A percentile compares a stretch with the other conserved stretches of the same genome.
phyloP scores from a whole-genome alignment of 1,140 invertebrate species.

The Heliothis subflexa region DNA sequence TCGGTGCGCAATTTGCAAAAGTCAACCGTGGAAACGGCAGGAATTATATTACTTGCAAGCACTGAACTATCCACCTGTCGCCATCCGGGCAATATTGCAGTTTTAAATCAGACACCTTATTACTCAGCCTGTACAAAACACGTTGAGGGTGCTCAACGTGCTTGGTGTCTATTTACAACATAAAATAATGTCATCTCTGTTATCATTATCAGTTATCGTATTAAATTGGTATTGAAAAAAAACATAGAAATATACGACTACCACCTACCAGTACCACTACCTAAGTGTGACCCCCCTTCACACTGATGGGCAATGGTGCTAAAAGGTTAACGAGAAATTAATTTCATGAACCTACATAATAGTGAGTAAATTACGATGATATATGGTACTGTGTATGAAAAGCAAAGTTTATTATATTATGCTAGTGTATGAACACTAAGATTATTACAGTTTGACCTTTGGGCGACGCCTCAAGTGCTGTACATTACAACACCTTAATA shows the following conservation, averaged over 20 bases:
- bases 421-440: slow-evolving; percentile 43
- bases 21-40: slow-evolving; percentile 22
- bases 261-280: too few species aligned
- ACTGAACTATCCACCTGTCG: slow-evolving; percentile 15
- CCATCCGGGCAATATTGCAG: slow-evolving; percentile 33
- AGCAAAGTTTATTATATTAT: slow-evolving; percentile 28
- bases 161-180: slow-evolving; percentile 21
- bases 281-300: background rate
- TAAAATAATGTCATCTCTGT: slow-evolving; percentile 28
- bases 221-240: background rate
- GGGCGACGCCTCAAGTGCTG: slow-evolving; percentile 48
- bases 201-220: slow-evolving; percentile 4
- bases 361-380: slow-evolving; percentile 34
- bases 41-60: slow-evolving; percentile 10
- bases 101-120: slow-evolving; percentile 39
- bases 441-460: slow-evolving; percentile 61
- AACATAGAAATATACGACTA: too few species aligned
- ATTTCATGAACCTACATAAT: slow-evolving; percentile 29
- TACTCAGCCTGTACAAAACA: slow-evolving; percentile 16
- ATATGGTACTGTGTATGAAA: slow-evolving; percentile 5
- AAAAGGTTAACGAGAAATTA: slow-evolving; percentile 41
- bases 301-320: background rate
- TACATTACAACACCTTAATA: slow-evolving; percentile 38
- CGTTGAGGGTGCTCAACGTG: background rate
- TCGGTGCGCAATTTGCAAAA: slow-evolving; percentile 25